A percentile compares a stretch with the other conserved stretches of the same genome.
phyloP scores from a whole-genome alignment of 2,113 vertebrate species.

The Apaloderma vittatum region DNA sequence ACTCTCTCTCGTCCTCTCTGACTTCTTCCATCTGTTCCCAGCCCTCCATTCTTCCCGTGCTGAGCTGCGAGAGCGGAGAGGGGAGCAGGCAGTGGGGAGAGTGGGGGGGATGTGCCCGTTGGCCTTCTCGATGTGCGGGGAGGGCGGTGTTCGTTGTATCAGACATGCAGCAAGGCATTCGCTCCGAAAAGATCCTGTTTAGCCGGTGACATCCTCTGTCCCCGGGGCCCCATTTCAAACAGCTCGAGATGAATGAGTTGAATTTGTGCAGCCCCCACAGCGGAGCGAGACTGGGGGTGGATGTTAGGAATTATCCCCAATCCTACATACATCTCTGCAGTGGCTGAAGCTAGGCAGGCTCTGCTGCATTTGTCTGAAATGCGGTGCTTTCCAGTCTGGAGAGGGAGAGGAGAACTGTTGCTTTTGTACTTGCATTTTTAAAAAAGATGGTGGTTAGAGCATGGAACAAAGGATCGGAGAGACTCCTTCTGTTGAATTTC shows the following conservation, averaged over 20 bases:
- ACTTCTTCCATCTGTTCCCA: slow-evolving; percentile 69
- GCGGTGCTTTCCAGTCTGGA: background rate
- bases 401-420: slow-evolving; percentile 30
- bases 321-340: slow-evolving; percentile 44
- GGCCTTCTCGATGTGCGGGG: background rate
- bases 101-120: background rate
- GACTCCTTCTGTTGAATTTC: background rate
- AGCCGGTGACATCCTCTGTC: slow-evolving; percentile 45
- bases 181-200: slow-evolving; percentile 38
- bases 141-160: background rate
- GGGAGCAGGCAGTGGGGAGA: background rate
- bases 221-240: background rate
- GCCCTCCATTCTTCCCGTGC: background rate
- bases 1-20: slow-evolving; percentile 71
- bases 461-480: slow-evolving; percentile 35
- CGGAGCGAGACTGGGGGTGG: slow-evolving; percentile 52
- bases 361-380: slow-evolving; percentile 10
- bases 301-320: slow-evolving; percentile 64
- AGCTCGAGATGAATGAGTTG: slow-evolving; percentile 64
- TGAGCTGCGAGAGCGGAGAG: background rate
- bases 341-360: slow-evolving; percentile 56
- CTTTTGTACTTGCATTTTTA: slow-evolving; percentile 33
- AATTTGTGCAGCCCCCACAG: slow-evolving; percentile 55
- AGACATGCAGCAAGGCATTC: background rate
- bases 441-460: slow-evolving; percentile 30